Base-by-base conservation (phyloP, 2,888 invertebrate genomes). In the Uropetala carovei region DNA sequence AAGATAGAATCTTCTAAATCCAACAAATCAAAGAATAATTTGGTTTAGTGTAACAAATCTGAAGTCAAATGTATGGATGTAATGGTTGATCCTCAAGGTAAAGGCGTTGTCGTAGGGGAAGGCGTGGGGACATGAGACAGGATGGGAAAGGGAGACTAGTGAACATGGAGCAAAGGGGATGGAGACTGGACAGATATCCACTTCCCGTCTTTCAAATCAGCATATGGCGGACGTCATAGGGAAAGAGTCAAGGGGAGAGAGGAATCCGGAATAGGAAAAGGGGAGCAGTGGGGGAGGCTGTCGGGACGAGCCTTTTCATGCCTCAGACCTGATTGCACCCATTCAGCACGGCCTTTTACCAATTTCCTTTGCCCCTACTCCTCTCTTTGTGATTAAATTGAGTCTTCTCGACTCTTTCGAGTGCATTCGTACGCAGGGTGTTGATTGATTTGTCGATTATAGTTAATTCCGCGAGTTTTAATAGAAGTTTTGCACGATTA, bases 271-370 rank as follows among this genome's bases (percentile, higher is more conserved):
- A 57, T 83, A n/a, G 18, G 18, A 18, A n/a, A n/a, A 16, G 64
- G 11, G 64, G 64, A 60, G 86, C 30, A 13, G 59, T 13, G 86
- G 86, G 86, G 60, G 89, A 11, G 89, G 43, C 83, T n/a, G 83
- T 83, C 57, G 83, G 43, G 83, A 83, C 83, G 57, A 83, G 56
- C 64, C 89, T 64, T 89, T 89, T 89, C 86, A 86, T 86, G 86
- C 86, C 27, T 60, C 30, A 89, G 43, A 68, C 58, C 89, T 89
- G 89, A 89, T 89, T 89, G 89, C 60, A 64, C 89, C 89, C 68
- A 89, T 64, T 43, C 68, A 60, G 68, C 89, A 64, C 59, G 22
- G 16, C 64, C 89, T 89, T 89, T 89, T 89, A 89, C 89, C 64
- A 64, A 89, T 89, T 89, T 64, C 89, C 89, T 68, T 43, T 64